These are phyloP conservation scores for Bombus haemorrhoidalis DNA, from an alignment of 1,140 invertebrate species.

Conservation along the genomic window DNA sequence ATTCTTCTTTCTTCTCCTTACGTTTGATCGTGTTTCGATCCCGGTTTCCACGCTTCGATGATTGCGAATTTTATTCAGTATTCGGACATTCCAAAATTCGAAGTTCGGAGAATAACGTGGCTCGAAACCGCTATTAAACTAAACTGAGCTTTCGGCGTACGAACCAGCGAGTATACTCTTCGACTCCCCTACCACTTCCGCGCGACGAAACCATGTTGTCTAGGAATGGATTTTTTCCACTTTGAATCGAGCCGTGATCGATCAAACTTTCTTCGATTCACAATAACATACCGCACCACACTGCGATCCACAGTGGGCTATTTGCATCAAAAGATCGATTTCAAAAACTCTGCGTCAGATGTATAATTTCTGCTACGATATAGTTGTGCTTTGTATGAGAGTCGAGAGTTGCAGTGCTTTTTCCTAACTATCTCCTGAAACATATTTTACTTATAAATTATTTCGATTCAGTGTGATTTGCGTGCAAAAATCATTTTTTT, in stretches of 20 bases:
- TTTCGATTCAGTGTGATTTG: no score
- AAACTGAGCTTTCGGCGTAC: conserved; percentile 66
- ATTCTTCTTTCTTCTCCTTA: no score
- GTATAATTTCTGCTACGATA: no score
- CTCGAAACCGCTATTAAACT: conserved; percentile 54
- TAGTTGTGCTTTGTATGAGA: background rate
- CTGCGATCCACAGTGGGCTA: background rate
- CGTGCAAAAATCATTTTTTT: background rate
- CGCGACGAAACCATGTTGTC: conserved; percentile 59
- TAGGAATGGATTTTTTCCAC: conserved; percentile 45
- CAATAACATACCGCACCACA: fast-evolving
- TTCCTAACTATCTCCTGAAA: background rate
- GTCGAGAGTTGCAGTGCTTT: background rate
- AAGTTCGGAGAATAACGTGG: conserved; percentile 16
- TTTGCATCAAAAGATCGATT: background rate
- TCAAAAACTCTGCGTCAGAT: background rate
- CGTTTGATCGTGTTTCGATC: no score
- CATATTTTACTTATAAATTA: background rate
- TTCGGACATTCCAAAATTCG: background rate
- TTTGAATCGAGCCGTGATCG: background rate
- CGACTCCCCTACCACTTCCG: conserved; percentile 73
- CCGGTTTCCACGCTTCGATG: background rate
- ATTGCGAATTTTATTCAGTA: background rate
- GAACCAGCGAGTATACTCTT: conserved; percentile 74
- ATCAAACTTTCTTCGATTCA: background rate